Evolutionary conservation across 2,113 vertebrate genomes (phyloP).

Genomic region (Alethe castanea): DNA sequence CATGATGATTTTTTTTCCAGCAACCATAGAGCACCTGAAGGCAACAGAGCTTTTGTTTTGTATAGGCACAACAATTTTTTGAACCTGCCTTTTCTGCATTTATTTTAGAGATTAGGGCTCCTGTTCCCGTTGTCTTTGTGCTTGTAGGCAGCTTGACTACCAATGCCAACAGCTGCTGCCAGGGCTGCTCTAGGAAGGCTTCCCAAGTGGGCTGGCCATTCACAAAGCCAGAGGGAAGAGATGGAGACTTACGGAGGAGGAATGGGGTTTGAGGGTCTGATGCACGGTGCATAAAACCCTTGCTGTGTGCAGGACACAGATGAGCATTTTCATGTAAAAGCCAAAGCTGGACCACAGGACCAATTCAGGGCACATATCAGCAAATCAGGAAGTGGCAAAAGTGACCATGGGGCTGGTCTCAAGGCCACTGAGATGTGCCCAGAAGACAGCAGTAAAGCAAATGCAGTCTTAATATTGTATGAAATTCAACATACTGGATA

Average conservation of each 20-base stretch:
- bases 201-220: background rate
- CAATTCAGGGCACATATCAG: background rate
- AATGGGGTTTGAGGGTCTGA: background rate
- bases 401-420: background rate
- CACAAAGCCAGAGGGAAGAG: background rate
- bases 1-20: background rate
- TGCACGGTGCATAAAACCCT: background rate
- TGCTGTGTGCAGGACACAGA: background rate
- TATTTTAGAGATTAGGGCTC: background rate
- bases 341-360: background rate
- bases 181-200: background rate
- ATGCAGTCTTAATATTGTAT: background rate
- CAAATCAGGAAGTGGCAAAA: background rate
- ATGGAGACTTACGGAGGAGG: background rate
- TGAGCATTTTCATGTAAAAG: background rate
- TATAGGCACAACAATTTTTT: background rate
- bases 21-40: background rate
- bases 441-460: background rate
- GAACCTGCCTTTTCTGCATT: background rate
- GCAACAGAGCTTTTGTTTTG: background rate
- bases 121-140: background rate
- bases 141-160: background rate
- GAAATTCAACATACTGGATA: background rate
- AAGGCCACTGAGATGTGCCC: background rate
- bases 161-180: background rate